Evolutionary conservation across 2,113 vertebrate species (phyloP).

Genomic region (Mustela lutreola): DNA sequence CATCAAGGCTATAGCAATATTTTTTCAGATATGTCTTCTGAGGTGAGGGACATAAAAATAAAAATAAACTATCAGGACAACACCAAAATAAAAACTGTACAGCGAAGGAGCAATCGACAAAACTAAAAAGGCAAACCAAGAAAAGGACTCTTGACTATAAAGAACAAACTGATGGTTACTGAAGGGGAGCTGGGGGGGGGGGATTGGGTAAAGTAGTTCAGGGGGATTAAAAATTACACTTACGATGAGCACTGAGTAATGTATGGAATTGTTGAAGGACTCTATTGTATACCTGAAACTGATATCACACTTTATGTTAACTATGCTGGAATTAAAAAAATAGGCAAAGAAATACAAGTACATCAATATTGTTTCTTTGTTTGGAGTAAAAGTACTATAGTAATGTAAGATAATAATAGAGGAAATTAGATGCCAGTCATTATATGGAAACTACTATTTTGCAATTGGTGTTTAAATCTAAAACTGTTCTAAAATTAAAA

Average conservation of each 20-base stretch:
- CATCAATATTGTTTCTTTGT: background rate
- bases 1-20: background rate
- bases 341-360: background rate
- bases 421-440: background rate
- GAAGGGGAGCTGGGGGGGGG: background rate
- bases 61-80: background rate
- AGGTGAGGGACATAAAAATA: background rate
- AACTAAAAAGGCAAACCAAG: background rate
- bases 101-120: background rate
- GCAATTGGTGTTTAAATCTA: background rate
- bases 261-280: background rate
- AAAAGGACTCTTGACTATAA: background rate
- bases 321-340: background rate
- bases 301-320: background rate
- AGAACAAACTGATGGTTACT: background rate
- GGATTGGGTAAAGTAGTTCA: background rate
- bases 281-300: background rate
- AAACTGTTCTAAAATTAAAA: constrained; percentile 55
- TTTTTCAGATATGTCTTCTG: background rate
- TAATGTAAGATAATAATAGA: background rate
- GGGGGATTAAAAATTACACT: background rate
- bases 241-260: background rate
- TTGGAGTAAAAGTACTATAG: background rate
- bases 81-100: background rate
- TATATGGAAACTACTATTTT: background rate